A percentile compares a stretch with the other conserved stretches of the same genome.
Evolutionary conservation across 2,888 invertebrate species (phyloP).

Genomic region (Drosophila imparisetae): DNA sequence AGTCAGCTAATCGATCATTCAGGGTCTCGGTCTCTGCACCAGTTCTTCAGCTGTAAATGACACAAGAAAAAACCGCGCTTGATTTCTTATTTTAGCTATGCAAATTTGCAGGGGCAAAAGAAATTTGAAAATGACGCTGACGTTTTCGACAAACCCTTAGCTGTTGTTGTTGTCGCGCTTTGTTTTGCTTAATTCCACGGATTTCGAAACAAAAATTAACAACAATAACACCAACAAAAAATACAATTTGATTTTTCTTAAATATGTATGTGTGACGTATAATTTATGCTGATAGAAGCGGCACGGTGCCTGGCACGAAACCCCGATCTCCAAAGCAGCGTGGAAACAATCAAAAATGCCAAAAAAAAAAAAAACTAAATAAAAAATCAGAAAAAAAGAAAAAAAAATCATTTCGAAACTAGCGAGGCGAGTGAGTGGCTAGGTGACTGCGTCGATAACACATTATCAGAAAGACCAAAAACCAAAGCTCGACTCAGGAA

Average conservation of each 20-base stretch:
- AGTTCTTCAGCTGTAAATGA: slow-evolving; percentile 18
- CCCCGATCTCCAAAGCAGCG: slow-evolving; percentile 68
- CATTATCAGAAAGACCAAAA: slow-evolving; percentile 39
- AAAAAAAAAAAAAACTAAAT: slow-evolving; percentile 29
- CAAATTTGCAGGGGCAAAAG: slow-evolving; percentile 50
- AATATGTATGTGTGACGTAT: slow-evolving; percentile 69
- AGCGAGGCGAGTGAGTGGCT: slow-evolving; percentile 49
- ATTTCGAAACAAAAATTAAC: slow-evolving; percentile 42
- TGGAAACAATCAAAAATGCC: slow-evolving; percentile 69
- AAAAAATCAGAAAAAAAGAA: slow-evolving; percentile 34
- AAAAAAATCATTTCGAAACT: slow-evolving; percentile 56
- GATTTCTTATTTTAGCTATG: slow-evolving; percentile 41
- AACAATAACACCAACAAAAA: slow-evolving; percentile 42
- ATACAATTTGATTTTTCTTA: slow-evolving; percentile 68
- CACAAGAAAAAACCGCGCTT: not conserved
- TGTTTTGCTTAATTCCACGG: slow-evolving; percentile 72
- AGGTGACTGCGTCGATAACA: slow-evolving; percentile 46
- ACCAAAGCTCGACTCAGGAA: slow-evolving; percentile 10
- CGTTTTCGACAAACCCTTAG: slow-evolving; percentile 33
- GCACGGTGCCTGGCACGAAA: slow-evolving; percentile 73
- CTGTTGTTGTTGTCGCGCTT: slow-evolving; percentile 54
- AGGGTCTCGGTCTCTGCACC: slow-evolving; percentile 34
- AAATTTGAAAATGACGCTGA: slow-evolving; percentile 45
- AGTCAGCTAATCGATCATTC: slow-evolving; percentile 53
- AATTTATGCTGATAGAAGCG: slow-evolving; percentile 77